Base-by-base conservation (phyloP, 23 tunicate species). In the Styela clava region DNA sequence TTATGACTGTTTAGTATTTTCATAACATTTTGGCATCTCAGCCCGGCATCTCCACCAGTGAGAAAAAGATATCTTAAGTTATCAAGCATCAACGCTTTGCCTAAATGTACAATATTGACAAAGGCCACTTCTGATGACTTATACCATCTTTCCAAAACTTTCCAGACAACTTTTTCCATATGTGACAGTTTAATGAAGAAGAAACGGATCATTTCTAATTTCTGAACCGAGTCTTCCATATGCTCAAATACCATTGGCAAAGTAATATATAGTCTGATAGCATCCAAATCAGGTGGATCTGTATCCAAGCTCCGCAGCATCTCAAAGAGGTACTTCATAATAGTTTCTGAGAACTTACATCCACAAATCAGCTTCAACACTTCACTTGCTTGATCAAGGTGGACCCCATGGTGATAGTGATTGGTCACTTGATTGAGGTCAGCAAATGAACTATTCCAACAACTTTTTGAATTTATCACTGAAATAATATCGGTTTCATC, bases 281-380 rank as follows among this genome's bases (percentile, higher is more conserved):
- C 89, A 81, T 96, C 99, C 35, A 91, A 77, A 64, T 96, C 97
- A 34, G 99, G 97, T 24, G 96, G 99, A 69, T 71, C 88, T 2
- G 61, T 61, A 22, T 78, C 26, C 29, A 91, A 34, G 5, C 82
- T 69, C 2, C 90, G 94, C 2, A 91, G 25, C 61, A 96, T 44
- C 56, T 44, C 56, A 44, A 44, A 5, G 12, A 5, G 9, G 12
- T 44, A 44, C 12, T 44, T 12, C 9, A 5, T 5, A 7, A 44
- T 44, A 7, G 7, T 7, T 5, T 7, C 12, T 5, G 12, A 44
- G 12, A 44, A 44, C 12, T 44, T 12, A 44, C 12, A 44, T 44
- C 12, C 56, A 44, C 12, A 44, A 7, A 44, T 44, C 56, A 5
- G 56, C 7, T 7, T 44, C 7, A 82, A 91, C 16, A 29, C 65